Evolutionary conservation across 2,797 vertebrate species (phyloP), one percentile per base, ranked within the genome.

Genomic region (Sparidentex hasta): DNA sequence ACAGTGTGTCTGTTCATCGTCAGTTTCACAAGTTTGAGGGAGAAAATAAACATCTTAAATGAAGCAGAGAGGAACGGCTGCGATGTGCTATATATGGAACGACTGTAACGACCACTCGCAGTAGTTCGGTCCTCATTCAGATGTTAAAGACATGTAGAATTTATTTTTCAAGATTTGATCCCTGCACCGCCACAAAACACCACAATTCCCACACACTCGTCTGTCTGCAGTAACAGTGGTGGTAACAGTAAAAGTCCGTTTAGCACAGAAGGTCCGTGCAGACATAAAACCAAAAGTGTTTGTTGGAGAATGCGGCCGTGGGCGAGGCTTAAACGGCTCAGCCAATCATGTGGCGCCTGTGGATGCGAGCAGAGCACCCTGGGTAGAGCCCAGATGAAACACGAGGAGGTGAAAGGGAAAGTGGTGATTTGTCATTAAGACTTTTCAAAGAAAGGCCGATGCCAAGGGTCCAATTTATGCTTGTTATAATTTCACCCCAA

Each of bases 361-460:
- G 84, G 84, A 75, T 72, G 55, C 25, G 84, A 88, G 87, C 85
- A 81, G 85, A 87, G 91, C 82, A 92, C 82, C 85, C 87, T 84
- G 88, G 80, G 90, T 85, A 90, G 83, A 90, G 82, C 80, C 75
- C 86, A 89, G 85, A 91, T 86, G 85, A 92, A 95, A 93, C 93
- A 87, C 87, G 87, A 92, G 91, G 90, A 92, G 91, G 90, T 92
- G 89, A 91, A 91, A 93, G 82, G 85, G 90, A 93, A 95, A 95
- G 92, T 92, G 93, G 93, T 93, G 87, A 94, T 94, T 95, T 95
- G 92, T 95, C 95, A 94, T 95, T 94, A 94, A 81, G 88, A 88
- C 87, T 91, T 94, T 92, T 94, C 90, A 94, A 94, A 93, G 90
- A 90, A 91, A 89, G 85, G 76, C 83, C 83, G 76, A 88, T 88